Base-by-base conservation (phyloP, 2,113 vertebrate genomes). In the Suricata suricatta region DNA sequence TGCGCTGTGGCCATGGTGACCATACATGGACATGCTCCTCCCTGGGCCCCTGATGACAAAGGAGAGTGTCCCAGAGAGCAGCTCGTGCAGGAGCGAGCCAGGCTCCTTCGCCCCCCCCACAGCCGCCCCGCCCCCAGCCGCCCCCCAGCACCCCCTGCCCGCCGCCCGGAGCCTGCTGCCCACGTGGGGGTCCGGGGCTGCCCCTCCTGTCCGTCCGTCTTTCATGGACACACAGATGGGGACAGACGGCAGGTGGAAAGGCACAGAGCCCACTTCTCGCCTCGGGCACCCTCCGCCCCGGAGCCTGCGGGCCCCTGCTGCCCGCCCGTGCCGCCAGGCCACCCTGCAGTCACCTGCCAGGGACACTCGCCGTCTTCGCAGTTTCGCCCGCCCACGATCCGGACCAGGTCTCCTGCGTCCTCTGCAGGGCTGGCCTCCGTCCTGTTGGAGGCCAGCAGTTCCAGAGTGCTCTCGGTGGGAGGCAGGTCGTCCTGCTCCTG, bases 281-380 rank as follows among this genome's bases (percentile, higher is more conserved):
- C 52, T 17, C 10, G 2, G 86, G 54, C 21, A 21, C 66, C n/a
- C 33, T 27, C 7, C 0, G 7, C 41, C 27, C 17, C 6, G 21
- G n/a, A 7, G 77, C 74, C 72, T 31, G 74, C 2, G 8, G 33
- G 7, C 10, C 38, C 14, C 74, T 27, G 0, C 74, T 2, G 3
- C 27, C 41, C 2, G 3, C 27, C 41, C 1, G 15, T 0, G 1
- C 74, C 15, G 1, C 74, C 47, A 52, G 47, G 50, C 50, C 79
- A 12, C 31, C 0, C 44, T 0, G 2, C 5, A 1, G 27, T 44
- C 99, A 99, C 99, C 99, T 99, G 99, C 99, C 99, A 99, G 0
- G 99, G 99, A 90, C 99, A 99, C 27, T 99, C 98, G 3, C 99
- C 99, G 0, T 98, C 98, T 1, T 21, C 96, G 95, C 99, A 99